Base-by-base conservation (phyloP, 2,113 vertebrate species). In the Platichthys flesus region DNA sequence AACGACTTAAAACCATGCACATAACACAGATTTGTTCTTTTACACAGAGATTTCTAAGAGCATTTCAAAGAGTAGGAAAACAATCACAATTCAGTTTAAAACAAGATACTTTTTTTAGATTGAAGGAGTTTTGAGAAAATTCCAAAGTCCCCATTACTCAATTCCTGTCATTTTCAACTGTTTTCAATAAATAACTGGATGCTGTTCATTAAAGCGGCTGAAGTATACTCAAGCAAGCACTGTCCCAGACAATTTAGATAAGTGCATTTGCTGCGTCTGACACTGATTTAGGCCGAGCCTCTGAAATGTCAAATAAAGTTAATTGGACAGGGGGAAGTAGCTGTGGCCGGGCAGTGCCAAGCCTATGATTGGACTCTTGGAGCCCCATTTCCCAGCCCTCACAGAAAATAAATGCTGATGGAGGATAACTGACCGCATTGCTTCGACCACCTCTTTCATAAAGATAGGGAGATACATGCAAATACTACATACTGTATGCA, bases 161-260 rank as follows among this genome's bases (percentile, higher is more conserved):
- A 71, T 89, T 75, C 80, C 67, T 89, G 82, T 87, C 63, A 82
- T 91, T 91, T 89, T 83, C 81, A 85, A 74, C 86, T 69, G 82
- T 88, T 92, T 90, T 82, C 67, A 83, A 90, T 90, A 92, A 91
- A 92, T 89, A 87, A 89, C 78, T 18, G 56, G 62, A 82, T 60
- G 12, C 69, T 66, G 77, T 89, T 91, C 89, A 92, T 90, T 91
- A 88, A 88, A 88, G 80, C 78, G 76, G 77, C 82, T 82, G 89
- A 89, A 88, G 84, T 86, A 89, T 76, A 90, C 79, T 89, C 71
- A 74, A 84, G 85, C 71, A 80, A 88, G 74, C 71, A 83, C 84
- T 86, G 87, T 89, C 83, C 89, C 85, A 89, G 81, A 88, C 89
- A 93, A 93, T 92, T 91, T 90, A 90, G 88, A 86, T 90, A 92